Base-by-base conservation (phyloP, 2,797 vertebrate genomes). In the Paramormyrops hopkinsi region DNA sequence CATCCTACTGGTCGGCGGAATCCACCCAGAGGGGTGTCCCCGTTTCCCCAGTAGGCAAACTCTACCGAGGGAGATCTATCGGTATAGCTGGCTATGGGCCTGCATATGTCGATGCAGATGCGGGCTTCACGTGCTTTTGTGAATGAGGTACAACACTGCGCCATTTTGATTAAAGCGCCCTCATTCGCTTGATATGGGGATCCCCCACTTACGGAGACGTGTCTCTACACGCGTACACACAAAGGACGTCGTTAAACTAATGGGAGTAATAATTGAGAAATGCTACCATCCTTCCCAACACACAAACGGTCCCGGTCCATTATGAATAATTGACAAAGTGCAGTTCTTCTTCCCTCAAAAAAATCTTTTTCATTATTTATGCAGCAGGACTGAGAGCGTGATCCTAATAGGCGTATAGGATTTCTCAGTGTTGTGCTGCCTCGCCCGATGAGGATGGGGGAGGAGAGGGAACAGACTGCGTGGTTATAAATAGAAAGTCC, bases 401-500 rank as follows among this genome's bases (percentile, higher is more conserved):
- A 88, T 90, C 91, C 91, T 89, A 89, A 90, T 88, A 90, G 88
- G 87, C 92, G 79, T 91, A 91, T 92, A 92, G 92, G 89, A 90
- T 93, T 92, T 92, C 92, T 91, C 73, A 44, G 69, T 90, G 90
- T 91, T 90, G 89, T 92, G 88, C 4, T 86, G 88, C 91, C 82
- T 90, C 29, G 41, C 90, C 89, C 90, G 91, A 90, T 88, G 88
- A 89, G 88, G 89, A 53, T 50, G 51, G 73, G 50, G 88, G 92
- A 93, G 91, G 93, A 90, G 94, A 92, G 88, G 90, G 93, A 94
- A 92, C 92, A 92, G 93, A 93, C 92, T 85, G 91, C 88, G 25
- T 50, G 90, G 89, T 89, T 94, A 96, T 94, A 96, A 96, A 96
- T 96, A 96, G 95, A 94, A 91, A 89, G 84, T 93, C 93, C 91